A percentile compares a stretch with the other conserved stretches of the same genome.
These are phyloP conservation scores for Recurvirostra avosetta DNA, from an alignment of 2,113 vertebrate genomes.

Conservation along the genomic window DNA sequence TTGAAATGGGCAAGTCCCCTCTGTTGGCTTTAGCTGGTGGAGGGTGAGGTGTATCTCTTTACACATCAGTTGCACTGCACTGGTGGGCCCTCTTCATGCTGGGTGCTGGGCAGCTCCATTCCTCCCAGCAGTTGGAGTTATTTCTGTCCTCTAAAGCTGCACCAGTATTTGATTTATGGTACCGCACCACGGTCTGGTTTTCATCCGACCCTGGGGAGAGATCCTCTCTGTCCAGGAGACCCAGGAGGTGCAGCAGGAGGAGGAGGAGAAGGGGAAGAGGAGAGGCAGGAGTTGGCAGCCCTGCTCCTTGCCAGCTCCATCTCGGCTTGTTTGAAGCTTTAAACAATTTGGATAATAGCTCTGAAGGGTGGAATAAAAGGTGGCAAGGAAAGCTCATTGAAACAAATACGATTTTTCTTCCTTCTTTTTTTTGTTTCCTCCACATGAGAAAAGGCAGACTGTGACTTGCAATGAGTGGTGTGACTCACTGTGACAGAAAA, in stretches of 20 bases:
- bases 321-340: not conserved
- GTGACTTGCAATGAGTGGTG: not conserved
- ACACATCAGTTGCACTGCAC: rapidly evolving
- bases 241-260: rapidly evolving
- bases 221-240: not conserved
- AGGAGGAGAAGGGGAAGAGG: not conserved
- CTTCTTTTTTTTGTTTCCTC: not conserved
- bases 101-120: not conserved
- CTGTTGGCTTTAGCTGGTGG: not conserved
- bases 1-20: not conserved
- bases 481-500: conserved; percentile 24
- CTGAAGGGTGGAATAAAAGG: not conserved
- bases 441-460: not conserved
- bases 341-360: not conserved
- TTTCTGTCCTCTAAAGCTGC: not conserved
- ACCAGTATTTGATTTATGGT: not conserved
- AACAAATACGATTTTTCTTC: not conserved
- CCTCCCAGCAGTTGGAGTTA: not conserved
- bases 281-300: not conserved
- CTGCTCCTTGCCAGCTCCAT: not conserved
- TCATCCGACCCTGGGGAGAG: not conserved
- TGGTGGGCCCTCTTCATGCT: rapidly evolving
- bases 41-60: not conserved
- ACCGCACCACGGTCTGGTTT: not conserved
- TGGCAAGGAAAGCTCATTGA: not conserved